Percentiles rank a stretch among this genome's conserved stretches.
These are phyloP conservation scores for Gastrophryne carolinensis DNA, from an alignment of 2,797 vertebrate species.

Conservation along the genomic window DNA sequence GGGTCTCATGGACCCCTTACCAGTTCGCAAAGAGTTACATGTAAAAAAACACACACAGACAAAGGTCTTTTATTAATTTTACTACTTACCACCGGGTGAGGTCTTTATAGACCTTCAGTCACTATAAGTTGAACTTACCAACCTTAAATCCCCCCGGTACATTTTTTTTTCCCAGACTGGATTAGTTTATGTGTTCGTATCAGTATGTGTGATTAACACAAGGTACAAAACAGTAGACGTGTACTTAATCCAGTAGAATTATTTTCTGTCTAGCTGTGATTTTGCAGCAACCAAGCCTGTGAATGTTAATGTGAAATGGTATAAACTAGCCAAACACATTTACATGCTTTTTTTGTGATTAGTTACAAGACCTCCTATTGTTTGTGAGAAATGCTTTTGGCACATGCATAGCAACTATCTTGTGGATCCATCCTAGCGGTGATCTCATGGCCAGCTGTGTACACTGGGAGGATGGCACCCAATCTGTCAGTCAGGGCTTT, in stretches of 20 bases:
- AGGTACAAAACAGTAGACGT: neutral
- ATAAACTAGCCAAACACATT: too few species aligned
- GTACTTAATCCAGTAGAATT: neutral
- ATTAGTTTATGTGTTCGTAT: too few species aligned
- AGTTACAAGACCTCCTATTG: slow-evolving; percentile 58
- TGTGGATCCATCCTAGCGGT: slow-evolving; percentile 52
- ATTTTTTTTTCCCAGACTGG: too few species aligned
- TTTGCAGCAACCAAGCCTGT: neutral
- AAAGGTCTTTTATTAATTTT: too few species aligned
- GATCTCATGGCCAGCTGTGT: slow-evolving; percentile 66
- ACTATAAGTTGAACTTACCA: too few species aligned
- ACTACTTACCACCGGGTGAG: too few species aligned
- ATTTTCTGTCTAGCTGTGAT: neutral
- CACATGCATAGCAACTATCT: slow-evolving; percentile 43
- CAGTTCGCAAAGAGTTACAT: too few species aligned
- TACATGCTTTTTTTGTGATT: slow-evolving; percentile 53
- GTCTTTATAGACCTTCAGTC: too few species aligned
- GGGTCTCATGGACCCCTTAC: too few species aligned
- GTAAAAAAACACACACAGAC: too few species aligned
- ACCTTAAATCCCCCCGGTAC: too few species aligned
- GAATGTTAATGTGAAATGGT: neutral
- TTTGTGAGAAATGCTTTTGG: slow-evolving; percentile 47
- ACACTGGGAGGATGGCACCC: slow-evolving; percentile 47
- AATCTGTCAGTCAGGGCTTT: slow-evolving; percentile 27
- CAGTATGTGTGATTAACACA: neutral